These are phyloP conservation scores for Merops nubicus DNA, from an alignment of 2,113 vertebrate genomes.

Conservation along the genomic window DNA sequence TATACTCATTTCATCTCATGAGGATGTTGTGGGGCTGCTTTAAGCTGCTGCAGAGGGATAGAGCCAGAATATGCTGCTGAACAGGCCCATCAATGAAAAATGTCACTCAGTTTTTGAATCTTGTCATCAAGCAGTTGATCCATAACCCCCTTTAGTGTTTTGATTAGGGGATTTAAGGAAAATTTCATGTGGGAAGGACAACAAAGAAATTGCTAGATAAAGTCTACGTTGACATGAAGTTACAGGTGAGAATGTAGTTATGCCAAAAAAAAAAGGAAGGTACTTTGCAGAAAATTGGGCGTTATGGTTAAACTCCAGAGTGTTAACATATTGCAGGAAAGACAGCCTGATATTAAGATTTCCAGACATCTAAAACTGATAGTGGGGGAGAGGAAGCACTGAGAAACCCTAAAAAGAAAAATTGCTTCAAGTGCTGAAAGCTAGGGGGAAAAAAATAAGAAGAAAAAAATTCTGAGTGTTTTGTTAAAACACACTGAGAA, in stretches of 20 bases:
- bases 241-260: not conserved
- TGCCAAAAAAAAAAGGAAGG: not conserved
- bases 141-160: not conserved
- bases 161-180: not conserved
- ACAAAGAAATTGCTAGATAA: not conserved
- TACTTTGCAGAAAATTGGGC: not conserved
- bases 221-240: not conserved
- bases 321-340: not conserved
- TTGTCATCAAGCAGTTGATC: not conserved
- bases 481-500: not conserved
- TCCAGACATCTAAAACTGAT: not conserved
- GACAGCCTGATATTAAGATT: not conserved
- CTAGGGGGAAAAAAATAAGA: not conserved
- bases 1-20: not conserved
- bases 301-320: not conserved
- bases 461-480: not conserved
- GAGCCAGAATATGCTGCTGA: not conserved
- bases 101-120: rapidly evolving
- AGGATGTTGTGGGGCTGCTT: not conserved
- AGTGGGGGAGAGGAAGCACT: not conserved
- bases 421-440: not conserved
- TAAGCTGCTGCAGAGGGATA: not conserved
- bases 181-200: not conserved
- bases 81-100: not conserved
- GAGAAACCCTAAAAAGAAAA: not conserved